A percentile compares a stretch with the other conserved stretches of the same genome.
Conservation (phyloP, 2,797 vertebrate genomes). For the Manis pentadactyla region DNA sequence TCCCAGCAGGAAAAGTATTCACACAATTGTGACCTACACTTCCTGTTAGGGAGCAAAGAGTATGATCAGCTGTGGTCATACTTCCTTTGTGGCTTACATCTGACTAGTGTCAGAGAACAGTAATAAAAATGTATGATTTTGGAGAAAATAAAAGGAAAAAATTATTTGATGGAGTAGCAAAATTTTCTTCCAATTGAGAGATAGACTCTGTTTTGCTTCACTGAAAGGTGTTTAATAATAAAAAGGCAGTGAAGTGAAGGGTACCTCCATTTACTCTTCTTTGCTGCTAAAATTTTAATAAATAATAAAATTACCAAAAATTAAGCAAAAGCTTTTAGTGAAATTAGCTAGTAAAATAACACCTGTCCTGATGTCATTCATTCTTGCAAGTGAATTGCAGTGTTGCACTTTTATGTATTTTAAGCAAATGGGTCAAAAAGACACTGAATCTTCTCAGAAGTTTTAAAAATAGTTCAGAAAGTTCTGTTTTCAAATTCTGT, state of each 20-base stretch:
- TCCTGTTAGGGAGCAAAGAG: not conserved
- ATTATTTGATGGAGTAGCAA: slow-evolving; percentile 63
- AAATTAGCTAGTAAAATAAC: not conserved
- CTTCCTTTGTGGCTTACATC: slow-evolving; percentile 76
- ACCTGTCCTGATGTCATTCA: not conserved
- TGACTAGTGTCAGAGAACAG: slow-evolving; percentile 76
- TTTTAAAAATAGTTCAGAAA: not conserved
- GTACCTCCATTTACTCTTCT: not conserved
- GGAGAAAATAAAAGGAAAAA: slow-evolving; percentile 79
- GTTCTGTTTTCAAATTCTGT: not conserved
- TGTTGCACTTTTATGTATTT: not conserved
- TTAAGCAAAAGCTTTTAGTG: not conserved
- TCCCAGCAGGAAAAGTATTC: slow-evolving; percentile 3
- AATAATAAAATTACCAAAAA: not conserved
- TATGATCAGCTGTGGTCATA: not conserved
- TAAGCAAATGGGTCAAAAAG: not conserved
- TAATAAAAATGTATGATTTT: slow-evolving; percentile 72
- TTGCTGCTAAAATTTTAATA: not conserved
- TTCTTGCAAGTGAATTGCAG: not conserved
- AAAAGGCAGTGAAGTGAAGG: not conserved
- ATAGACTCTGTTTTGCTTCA: slow-evolving; percentile 57
- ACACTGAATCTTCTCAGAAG: not conserved
- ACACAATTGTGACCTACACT: slow-evolving; percentile 72
- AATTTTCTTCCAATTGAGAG: slow-evolving; percentile 71
- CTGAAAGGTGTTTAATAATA: not conserved